Evolutionary conservation across 2,888 invertebrate species (phyloP), one percentile per base, ranked within the genome.

Genomic region (Melanotus villosus): DNA sequence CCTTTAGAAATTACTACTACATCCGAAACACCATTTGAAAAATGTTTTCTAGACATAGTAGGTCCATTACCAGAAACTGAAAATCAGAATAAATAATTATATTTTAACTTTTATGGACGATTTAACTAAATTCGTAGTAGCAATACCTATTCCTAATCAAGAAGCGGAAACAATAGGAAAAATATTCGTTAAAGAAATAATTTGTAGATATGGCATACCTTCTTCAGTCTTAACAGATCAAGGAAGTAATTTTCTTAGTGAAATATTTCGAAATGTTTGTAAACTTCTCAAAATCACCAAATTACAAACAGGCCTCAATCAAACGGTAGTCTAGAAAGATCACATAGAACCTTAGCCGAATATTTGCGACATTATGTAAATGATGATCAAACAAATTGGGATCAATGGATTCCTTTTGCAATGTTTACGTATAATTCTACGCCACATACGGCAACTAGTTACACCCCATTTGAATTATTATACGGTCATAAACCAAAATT

Each of bases 241-340:
- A 71, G 68, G 73, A 3, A 62, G 54, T 19, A 71, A 71, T 30
- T 68, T 71, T 45, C n/a, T 54, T n/a, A 56, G 76, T 7, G 63
- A 73, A 16, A 10, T 80, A n/a, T 45, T 81, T 1, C 75, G 76
- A 60, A 67, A 80, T 54, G 54, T 76, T 2, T 70, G 73, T 0
- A 76, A 77, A 65, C 41, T 79, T 5, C 75, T 80, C 30, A 73
- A 76, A 66, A 79, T 78, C 0, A 73, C 76, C 23, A 71, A 79
- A 63, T 68, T 79, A 9, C 71, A 75, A 50, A 76, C 62, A 75
- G 76, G 43, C 80, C 78, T 2, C 72, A 78, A 67, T 69, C 72
- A 2, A 79, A 79, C 14, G 78, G 80, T 7, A 68, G 74, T 1
- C 30, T 80, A 9, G 82, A 81, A 67, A 60, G 82, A 21, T 73